phyloP scores from a whole-genome alignment of 2,113 vertebrate genomes.

The Coregonus clupeaformis region DNA sequence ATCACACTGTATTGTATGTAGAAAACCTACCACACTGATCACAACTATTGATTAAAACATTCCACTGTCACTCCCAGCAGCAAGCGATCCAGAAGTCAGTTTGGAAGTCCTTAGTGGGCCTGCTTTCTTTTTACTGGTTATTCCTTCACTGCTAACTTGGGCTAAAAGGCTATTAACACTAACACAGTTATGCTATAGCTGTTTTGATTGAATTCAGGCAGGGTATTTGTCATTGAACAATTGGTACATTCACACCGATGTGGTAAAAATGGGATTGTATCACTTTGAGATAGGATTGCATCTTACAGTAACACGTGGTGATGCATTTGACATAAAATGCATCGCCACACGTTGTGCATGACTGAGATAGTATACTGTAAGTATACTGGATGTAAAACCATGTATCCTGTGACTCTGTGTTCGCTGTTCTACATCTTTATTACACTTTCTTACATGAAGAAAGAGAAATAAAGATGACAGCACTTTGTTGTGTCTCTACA shows the following conservation, averaged over 20 bases:
- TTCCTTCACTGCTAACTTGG: too few relatives aligned
- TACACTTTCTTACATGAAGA: too few relatives aligned
- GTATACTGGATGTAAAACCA: neutral
- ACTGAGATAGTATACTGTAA: too few relatives aligned
- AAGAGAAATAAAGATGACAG: conserved; percentile 50
- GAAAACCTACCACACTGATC: conserved; percentile 25
- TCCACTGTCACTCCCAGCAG: neutral
- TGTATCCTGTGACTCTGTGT: conserved; percentile 43
- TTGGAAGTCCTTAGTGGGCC: too few relatives aligned
- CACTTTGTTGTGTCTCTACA: neutral
- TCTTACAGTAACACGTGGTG: too few relatives aligned
- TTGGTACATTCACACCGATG: neutral
- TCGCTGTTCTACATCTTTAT: conserved; percentile 23
- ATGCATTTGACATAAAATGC: neutral
- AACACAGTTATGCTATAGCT: neutral
- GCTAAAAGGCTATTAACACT: too few relatives aligned
- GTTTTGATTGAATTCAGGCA: neutral
- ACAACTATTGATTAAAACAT: conserved; percentile 29
- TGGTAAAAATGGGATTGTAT: too few relatives aligned
- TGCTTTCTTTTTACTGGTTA: too few relatives aligned
- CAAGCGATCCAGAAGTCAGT: too few relatives aligned
- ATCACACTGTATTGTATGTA: neutral
- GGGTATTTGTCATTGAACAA: neutral
- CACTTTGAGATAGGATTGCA: too few relatives aligned
- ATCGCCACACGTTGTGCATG: neutral